Conservation (phyloP, 2,888 invertebrate genomes). For the Phymatocera aterrima region DNA sequence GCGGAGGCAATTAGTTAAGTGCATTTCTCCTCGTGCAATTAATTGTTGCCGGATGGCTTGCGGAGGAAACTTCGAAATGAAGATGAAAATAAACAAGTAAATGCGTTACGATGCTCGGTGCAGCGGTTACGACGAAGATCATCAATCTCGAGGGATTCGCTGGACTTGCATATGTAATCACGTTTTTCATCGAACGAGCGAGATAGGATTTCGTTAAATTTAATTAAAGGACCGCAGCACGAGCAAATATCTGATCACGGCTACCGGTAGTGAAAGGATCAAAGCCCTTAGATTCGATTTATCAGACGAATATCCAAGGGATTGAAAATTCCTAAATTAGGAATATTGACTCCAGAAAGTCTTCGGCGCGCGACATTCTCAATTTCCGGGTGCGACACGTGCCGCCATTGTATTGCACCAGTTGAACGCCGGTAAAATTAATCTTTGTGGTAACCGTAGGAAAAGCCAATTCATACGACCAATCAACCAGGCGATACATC, state of each 20-base stretch:
- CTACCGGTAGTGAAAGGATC: too few relatives aligned
- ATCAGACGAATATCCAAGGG: too few relatives aligned
- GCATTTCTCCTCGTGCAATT: conserved; percentile 38
- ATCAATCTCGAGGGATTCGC: conserved; percentile 13
- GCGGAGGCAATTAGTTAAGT: conserved; percentile 37
- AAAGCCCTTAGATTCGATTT: too few relatives aligned
- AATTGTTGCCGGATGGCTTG: conserved; percentile 28
- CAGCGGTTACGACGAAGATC: background rate
- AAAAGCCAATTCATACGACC: conserved; percentile 21
- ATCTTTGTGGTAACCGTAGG: conserved; percentile 17
- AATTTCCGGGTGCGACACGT: background rate
- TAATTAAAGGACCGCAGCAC: too few relatives aligned
- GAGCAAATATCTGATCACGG: too few relatives aligned
- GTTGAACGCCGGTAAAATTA: conserved; percentile 8
- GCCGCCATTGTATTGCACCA: background rate
- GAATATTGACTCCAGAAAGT: background rate
- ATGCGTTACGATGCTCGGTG: background rate
- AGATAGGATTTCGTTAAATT: too few relatives aligned
- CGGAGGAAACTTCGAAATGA: background rate
- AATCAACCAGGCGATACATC: conserved; percentile 57
- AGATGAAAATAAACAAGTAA: background rate
- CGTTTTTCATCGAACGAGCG: too few relatives aligned
- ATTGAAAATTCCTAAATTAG: background rate
- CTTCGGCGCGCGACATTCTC: background rate
- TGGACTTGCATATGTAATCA: too few relatives aligned